These are phyloP conservation scores for Scalopus aquaticus DNA, from an alignment of 2,113 vertebrate species.

Conservation along the genomic window DNA sequence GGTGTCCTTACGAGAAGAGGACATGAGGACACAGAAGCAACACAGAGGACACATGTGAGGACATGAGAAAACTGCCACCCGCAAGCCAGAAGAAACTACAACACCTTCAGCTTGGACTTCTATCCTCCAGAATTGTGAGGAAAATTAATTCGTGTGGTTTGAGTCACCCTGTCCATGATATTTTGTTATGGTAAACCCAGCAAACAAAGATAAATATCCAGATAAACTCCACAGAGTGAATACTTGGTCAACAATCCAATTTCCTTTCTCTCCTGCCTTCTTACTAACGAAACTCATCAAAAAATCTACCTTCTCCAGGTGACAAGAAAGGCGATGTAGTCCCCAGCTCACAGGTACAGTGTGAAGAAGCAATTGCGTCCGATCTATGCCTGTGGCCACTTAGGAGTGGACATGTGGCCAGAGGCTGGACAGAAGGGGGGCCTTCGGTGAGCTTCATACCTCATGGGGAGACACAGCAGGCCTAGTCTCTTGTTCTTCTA, in stretches of 20 bases:
- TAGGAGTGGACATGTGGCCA: not conserved
- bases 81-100: not conserved
- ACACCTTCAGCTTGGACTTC: not conserved
- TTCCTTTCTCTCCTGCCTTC: not conserved
- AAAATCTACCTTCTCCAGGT: not conserved
- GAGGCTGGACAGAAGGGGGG: not conserved
- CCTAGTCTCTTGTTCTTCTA: not conserved
- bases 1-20: not conserved
- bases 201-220: not conserved
- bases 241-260: not conserved
- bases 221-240: not conserved
- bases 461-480: not conserved
- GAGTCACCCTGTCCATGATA: not conserved
- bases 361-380: not conserved
- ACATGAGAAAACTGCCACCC: not conserved
- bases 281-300: not conserved
- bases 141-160: not conserved
- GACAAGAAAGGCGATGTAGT: not conserved
- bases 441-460: not conserved
- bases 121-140: not conserved
- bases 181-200: not conserved
- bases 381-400: not conserved
- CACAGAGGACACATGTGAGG: not conserved
- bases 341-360: not conserved
- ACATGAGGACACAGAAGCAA: not conserved